Conservation (phyloP, 2,888 invertebrate species). For the Caenorhabditis zanzibari region DNA sequence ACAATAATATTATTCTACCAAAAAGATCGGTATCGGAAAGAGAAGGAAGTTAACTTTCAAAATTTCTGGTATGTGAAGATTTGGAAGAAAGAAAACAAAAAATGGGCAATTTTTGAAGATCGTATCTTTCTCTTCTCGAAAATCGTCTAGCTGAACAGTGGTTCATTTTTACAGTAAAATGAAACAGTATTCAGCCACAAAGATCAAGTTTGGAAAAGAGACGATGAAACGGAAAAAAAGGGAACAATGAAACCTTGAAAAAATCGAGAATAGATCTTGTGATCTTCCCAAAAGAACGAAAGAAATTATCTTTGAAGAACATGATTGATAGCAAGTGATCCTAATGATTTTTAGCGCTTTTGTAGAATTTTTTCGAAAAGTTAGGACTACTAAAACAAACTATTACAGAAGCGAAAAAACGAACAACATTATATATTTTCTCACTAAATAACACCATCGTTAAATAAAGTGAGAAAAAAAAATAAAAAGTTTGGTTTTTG, state of each 20-base stretch:
- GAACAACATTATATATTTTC: too few relatives aligned
- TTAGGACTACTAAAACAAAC: too few relatives aligned
- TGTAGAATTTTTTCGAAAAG: too few relatives aligned
- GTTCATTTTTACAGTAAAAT: background rate
- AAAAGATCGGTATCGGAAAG: background rate
- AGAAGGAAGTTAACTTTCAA: conserved; percentile 24
- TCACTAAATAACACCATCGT: background rate
- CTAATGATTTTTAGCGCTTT: background rate
- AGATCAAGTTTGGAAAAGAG: conserved; percentile 9
- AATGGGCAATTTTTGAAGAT: conserved; percentile 25
- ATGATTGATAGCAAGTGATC: background rate
- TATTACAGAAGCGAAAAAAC: background rate
- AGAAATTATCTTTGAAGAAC: conserved; percentile 24
- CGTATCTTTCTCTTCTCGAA: conserved; percentile 9
- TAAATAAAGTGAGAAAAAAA: background rate
- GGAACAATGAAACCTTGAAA: conserved; percentile 26
- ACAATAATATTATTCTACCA: background rate
- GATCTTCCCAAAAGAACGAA: conserved; percentile 1
- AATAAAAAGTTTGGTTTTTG: conserved; percentile 18
- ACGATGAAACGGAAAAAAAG: background rate
- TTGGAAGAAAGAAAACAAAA: background rate
- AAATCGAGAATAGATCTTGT: conserved; percentile 24
- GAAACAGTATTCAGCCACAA: conserved; percentile 9
- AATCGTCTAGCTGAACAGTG: conserved; percentile 3
- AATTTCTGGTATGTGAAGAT: background rate